Evolutionary conservation across 2,888 invertebrate genomes (phyloP).

Genomic region (Hirtodrosophila cameraria): DNA sequence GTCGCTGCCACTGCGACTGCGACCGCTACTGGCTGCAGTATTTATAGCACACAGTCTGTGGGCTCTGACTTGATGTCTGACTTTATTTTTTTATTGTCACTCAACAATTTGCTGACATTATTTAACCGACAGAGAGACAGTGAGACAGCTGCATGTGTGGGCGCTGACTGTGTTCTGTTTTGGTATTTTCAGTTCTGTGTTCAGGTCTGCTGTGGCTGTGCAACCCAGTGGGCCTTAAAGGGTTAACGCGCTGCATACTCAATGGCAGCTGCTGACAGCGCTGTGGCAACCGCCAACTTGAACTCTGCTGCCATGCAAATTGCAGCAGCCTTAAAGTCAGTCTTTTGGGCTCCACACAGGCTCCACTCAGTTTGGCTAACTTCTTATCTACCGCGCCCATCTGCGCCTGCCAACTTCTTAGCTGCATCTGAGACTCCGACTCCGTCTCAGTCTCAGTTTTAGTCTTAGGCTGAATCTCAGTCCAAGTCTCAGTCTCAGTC

Average conservation of each 20-base stretch:
- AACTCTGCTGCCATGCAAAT: slow-evolving; percentile 53
- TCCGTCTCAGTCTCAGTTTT: too few relatives aligned
- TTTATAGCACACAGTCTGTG: slow-evolving; percentile 24
- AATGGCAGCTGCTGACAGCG: slow-evolving; percentile 8
- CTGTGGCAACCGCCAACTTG: slow-evolving; percentile 2
- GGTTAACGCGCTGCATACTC: slow-evolving; percentile 23
- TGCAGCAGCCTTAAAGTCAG: slow-evolving; percentile 12
- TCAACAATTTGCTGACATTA: slow-evolving; percentile 42
- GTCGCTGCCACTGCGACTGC: too few relatives aligned
- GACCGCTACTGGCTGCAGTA: slow-evolving; percentile 12
- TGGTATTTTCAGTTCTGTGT: background rate
- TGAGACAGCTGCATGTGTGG: slow-evolving; percentile 24
- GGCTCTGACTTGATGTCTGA: slow-evolving; percentile 2
- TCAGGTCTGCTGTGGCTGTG: background rate
- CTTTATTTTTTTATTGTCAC: slow-evolving; percentile 19
- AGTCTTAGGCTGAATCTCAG: too few relatives aligned
- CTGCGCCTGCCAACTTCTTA: slow-evolving; percentile 53
- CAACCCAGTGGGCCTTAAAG: slow-evolving; percentile 31
- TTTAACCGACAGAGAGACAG: slow-evolving; percentile 16
- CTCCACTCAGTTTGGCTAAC: slow-evolving; percentile 20
- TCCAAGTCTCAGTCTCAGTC: slow-evolving; percentile 4
- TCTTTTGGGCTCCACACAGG: slow-evolving; percentile 14
- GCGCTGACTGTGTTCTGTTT: slow-evolving; percentile 7
- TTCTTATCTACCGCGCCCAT: slow-evolving; percentile 59
- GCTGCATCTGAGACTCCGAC: slow-evolving; percentile 24